phyloP scores from a whole-genome alignment of 2,888 invertebrate genomes.

The Melieria omissa region DNA sequence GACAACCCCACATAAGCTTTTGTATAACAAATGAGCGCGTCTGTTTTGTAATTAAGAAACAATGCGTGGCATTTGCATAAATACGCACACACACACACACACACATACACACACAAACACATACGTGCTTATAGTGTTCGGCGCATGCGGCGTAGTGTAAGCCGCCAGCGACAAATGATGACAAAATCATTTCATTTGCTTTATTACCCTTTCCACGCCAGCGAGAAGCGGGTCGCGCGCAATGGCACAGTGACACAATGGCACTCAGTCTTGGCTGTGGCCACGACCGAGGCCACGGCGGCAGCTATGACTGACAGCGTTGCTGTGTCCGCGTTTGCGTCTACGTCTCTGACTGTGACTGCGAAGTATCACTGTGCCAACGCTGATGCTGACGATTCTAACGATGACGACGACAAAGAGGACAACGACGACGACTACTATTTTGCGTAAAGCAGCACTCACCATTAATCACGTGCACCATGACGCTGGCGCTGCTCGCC shows the following conservation, averaged over 20 bases:
- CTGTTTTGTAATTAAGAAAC: not conserved
- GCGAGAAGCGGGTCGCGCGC: not conserved
- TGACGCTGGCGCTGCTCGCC: slow-evolving; percentile 84
- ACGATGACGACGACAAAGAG: too few relatives aligned
- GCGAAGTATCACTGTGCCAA: too few relatives aligned
- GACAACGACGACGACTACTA: too few relatives aligned
- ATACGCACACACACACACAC: not conserved
- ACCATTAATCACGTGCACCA: slow-evolving; percentile 91
- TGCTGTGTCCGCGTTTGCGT: too few relatives aligned
- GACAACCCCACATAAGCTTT: too few relatives aligned
- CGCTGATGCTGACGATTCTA: not conserved
- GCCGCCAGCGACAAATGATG: slow-evolving; percentile 40
- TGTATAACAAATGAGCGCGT: too few relatives aligned
- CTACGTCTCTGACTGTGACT: too few relatives aligned
- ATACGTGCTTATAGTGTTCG: not conserved
- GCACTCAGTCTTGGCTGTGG: not conserved
- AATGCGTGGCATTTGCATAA: slow-evolving; percentile 6
- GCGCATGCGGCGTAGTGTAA: not conserved
- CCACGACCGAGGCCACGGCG: too few relatives aligned
- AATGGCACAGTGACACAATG: slow-evolving; percentile 1
- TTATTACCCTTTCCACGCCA: not conserved
- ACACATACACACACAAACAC: not conserved
- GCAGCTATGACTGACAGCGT: too few relatives aligned
- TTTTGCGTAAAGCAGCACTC: slow-evolving; percentile 56
- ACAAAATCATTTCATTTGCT: slow-evolving; percentile 40